Percentiles rank a stretch among this genome's conserved stretches.
Conservation (phyloP, 1,140 invertebrate species). For the Adelges cooleyi region DNA sequence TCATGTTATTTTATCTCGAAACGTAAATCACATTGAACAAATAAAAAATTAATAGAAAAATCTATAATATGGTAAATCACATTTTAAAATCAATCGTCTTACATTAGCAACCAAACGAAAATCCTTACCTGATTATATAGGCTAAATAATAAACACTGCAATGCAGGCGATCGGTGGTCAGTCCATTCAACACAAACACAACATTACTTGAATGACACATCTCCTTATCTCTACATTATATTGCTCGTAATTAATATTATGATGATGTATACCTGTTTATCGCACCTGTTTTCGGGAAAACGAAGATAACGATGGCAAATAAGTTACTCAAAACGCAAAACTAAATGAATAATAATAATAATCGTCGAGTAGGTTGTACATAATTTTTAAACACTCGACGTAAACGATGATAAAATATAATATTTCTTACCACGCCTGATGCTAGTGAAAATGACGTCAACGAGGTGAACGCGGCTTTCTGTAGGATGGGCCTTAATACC, state of each 20-base stretch:
- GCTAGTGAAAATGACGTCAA: conserved; percentile 22
- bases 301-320: conserved; percentile 10
- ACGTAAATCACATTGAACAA: too few relatives aligned
- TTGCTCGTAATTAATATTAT: conserved; percentile 12
- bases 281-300: conserved; percentile 13
- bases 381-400: background rate
- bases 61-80: too few relatives aligned
- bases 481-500: conserved; percentile 16
- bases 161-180: background rate
- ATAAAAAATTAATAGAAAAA: too few relatives aligned
- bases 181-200: background rate
- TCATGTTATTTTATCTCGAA: too few relatives aligned
- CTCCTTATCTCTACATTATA: conserved; percentile 8
- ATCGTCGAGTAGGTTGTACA: too few relatives aligned
- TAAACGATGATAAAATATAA: background rate
- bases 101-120: too few relatives aligned
- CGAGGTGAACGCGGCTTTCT: conserved; percentile 17
- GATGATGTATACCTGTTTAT: conserved; percentile 5
- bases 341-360: too few relatives aligned
- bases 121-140: background rate
- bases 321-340: too few relatives aligned
- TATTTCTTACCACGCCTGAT: conserved; percentile 23
- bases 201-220: conserved; percentile 16
- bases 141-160: background rate
- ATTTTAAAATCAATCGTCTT: too few relatives aligned